These are phyloP conservation scores for Cremastinae sp. DNA, from an alignment of 2,888 invertebrate species.

Conservation along the genomic window DNA sequence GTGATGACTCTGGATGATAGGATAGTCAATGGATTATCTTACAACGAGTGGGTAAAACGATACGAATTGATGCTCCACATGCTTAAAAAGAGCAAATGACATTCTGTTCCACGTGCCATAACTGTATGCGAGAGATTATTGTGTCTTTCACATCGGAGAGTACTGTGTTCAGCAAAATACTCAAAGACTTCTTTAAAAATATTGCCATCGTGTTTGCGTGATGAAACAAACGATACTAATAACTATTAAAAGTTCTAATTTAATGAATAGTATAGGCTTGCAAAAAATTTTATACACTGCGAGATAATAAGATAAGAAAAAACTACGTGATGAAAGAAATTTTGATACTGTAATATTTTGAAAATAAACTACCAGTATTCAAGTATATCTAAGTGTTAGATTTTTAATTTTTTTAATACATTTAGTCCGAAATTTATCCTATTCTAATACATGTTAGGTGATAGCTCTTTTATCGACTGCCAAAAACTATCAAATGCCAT, in stretches of 20 bases:
- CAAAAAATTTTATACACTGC: conserved; percentile 27
- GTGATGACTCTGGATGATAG: conserved; percentile 67
- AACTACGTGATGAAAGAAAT: conserved; percentile 29
- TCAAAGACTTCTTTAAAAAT: conserved; percentile 20
- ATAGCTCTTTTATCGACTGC: too few species aligned
- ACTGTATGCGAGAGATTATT: background rate
- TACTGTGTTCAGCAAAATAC: conserved; percentile 18
- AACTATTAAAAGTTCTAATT: conserved; percentile 29
- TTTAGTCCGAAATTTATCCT: too few species aligned
- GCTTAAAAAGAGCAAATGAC: conserved; percentile 66
- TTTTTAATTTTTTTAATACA: too few species aligned
- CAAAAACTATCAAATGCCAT: too few species aligned
- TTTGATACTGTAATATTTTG: conserved; percentile 31
- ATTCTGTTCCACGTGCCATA: conserved; percentile 1
- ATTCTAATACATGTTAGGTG: too few species aligned
- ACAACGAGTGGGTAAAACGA: conserved; percentile 74
- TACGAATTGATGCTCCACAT: conserved; percentile 71
- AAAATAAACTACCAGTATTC: conserved; percentile 22
- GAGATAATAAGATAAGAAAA: conserved; percentile 15
- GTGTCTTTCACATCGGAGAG: conserved; percentile 7
- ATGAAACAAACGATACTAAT: conserved; percentile 1
- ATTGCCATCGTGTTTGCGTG: conserved; percentile 12
- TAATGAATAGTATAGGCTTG: conserved; percentile 16
- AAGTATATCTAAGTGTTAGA: too few species aligned
- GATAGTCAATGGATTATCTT: conserved; percentile 70